phyloP scores from a whole-genome alignment of 2,797 vertebrate species.

The Sebastes cheni region DNA sequence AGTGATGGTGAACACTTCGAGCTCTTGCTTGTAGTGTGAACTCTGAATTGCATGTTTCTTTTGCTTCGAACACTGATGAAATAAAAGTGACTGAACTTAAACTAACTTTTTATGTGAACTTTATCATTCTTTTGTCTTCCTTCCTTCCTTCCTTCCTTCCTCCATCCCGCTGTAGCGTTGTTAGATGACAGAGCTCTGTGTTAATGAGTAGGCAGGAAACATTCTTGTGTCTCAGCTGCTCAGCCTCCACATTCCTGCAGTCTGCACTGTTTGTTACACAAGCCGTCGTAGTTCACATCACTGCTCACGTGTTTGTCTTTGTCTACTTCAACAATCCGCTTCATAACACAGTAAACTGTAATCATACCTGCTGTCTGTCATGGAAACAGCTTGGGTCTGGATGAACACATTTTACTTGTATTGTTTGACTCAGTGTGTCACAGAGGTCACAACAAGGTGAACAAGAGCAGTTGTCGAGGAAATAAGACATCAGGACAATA shows the following conservation, averaged over 20 bases:
- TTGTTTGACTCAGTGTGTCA: neutral
- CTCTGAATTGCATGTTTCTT: neutral
- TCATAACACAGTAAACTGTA: neutral
- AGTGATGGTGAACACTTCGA: neutral
- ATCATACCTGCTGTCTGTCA: neutral
- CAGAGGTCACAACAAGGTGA: neutral
- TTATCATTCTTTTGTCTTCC: neutral
- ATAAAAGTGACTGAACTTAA: neutral
- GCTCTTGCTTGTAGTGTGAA: neutral
- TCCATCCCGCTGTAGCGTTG: neutral
- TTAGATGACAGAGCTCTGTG: conserved; percentile 31
- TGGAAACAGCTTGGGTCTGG: neutral
- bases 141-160: neutral
- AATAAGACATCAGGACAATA: neutral
- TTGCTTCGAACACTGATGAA: neutral
- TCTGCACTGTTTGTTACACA: conserved; percentile 12
- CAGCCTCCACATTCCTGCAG: conserved; percentile 52
- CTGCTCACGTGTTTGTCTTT: neutral
- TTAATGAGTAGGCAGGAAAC: conserved; percentile 47
- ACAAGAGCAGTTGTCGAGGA: neutral
- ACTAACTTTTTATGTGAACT: neutral
- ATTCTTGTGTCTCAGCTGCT: conserved; percentile 48
- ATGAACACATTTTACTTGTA: neutral
- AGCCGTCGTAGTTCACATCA: neutral
- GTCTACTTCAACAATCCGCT: too few relatives aligned